These are phyloP conservation scores for Heliopora coerulea DNA, from an alignment of 92 coral and sea anemone genomes.

Conservation along the genomic window DNA sequence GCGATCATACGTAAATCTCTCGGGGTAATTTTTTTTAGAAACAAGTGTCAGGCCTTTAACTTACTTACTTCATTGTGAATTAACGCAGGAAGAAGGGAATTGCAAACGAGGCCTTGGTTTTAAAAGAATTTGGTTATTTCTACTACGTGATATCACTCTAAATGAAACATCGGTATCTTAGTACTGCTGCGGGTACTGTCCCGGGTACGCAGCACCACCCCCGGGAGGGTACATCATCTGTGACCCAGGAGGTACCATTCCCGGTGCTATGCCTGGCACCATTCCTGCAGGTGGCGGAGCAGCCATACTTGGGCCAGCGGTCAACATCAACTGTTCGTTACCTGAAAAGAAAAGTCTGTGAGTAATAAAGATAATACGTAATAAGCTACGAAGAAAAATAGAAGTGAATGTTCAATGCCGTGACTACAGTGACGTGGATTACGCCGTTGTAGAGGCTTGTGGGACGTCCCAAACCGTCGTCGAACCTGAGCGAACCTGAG, in stretches of 20 bases:
- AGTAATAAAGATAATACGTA: too few species aligned
- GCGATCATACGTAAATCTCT: not conserved
- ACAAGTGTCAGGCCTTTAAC: not conserved
- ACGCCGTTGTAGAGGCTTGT: too few species aligned
- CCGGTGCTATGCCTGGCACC: constrained; percentile 75
- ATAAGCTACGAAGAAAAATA: not conserved
- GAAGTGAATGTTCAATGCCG: too few species aligned
- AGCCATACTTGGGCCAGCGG: constrained; percentile 91
- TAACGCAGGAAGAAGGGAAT: constrained; percentile 1
- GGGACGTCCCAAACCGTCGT: too few species aligned
- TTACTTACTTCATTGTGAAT: not conserved
- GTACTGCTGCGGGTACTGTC: constrained; percentile 38
- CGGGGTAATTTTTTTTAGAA: not conserved
- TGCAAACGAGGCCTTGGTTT: not conserved
- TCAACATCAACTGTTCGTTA: constrained; percentile 89
- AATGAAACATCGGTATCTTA: not conserved
- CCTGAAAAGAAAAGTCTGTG: constrained; percentile 58
- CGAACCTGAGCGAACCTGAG: too few species aligned
- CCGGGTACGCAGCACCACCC: constrained; percentile 24
- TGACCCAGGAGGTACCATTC: constrained; percentile 45
- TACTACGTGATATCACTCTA: not conserved
- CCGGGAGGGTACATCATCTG: constrained; percentile 43
- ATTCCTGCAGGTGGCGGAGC: constrained; percentile 54
- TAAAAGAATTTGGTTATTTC: constrained; percentile 30
- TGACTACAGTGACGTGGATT: too few species aligned